A percentile compares a stretch with the other conserved stretches of the same genome.
Conservation (phyloP, 2,113 vertebrate genomes). For the Mastomys coucha region DNA sequence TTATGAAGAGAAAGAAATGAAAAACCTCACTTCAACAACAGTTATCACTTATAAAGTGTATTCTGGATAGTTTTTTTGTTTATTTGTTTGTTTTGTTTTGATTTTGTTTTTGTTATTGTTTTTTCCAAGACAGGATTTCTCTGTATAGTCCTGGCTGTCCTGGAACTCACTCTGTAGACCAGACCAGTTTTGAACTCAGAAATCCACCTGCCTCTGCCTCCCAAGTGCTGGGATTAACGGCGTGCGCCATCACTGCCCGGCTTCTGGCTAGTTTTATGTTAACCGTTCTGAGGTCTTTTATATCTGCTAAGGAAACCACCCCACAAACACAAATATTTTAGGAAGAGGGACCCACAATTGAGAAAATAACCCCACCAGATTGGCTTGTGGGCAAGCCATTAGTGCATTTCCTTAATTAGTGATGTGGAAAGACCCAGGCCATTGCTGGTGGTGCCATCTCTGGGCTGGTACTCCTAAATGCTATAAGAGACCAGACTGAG, state of each 20-base stretch:
- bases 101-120: no score
- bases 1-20: slow-evolving; percentile 39
- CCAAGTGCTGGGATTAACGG: no score
- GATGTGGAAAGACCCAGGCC: background rate
- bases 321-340: background rate
- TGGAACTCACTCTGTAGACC: no score
- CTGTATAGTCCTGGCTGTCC: no score
- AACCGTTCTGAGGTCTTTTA: no score
- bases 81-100: no score
- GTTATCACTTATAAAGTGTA: background rate
- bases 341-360: background rate
- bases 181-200: no score
- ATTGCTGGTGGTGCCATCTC: background rate
- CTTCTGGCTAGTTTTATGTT: background rate
- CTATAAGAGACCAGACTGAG: background rate
- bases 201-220: no score
- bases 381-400: background rate
- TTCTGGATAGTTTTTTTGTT: background rate
- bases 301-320: no score
- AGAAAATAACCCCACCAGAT: background rate
- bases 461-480: background rate
- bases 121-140: no score
- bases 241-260: no score
- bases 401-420: background rate
- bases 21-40: background rate